Evolutionary conservation across 2,797 vertebrate species (phyloP), one percentile per base, ranked within the genome.

Genomic region (Trichosurus vulpecula): DNA sequence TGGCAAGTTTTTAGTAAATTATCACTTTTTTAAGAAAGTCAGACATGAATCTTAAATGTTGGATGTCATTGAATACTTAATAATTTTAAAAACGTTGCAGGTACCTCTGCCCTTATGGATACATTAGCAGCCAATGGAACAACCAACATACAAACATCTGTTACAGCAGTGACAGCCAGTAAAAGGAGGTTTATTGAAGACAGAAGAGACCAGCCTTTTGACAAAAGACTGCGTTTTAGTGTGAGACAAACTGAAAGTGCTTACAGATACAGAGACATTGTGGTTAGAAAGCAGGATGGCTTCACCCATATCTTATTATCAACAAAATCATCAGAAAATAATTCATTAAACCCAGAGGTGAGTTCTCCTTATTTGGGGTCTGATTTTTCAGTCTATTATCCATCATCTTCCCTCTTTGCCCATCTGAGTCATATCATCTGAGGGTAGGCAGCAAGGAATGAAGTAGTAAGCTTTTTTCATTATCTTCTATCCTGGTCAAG

Each of bases 231-330:
- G 81, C 98, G 99, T 22, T 99, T 99, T 99, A 99, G 99, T 1
- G 99, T 99, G 92, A 99, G 99, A 1, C 99, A 99, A 96, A 99
- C 99, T 0, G 99, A 99, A 98, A 99, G 99, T 5, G 99, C 99
- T 0, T 99, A 99, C 98, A 99, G 99, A 52, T 99, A 99, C 98
- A 99, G 99, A 58, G 99, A 99, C 98, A 99, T 99, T 56, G 99
- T 99, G 94, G 99, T 99, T 97, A 99, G 99, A 98, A 99, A 99
- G 91, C 99, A 99, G 90, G 99, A 99, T 16, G 99, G 99, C 95
- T 99, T 99, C 98, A 99, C 99, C 1, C 99, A 99, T 98, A 99
- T 99, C 97, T 98, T 99, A 98, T 99, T 99, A 27, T 99, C 99
- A n/a, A 99, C 99, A 93, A 99, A 99, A 96, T 99, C 99, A 53